Base-by-base conservation (phyloP, 1,140 invertebrate species). In the Caenorhabditis inopinata region DNA sequence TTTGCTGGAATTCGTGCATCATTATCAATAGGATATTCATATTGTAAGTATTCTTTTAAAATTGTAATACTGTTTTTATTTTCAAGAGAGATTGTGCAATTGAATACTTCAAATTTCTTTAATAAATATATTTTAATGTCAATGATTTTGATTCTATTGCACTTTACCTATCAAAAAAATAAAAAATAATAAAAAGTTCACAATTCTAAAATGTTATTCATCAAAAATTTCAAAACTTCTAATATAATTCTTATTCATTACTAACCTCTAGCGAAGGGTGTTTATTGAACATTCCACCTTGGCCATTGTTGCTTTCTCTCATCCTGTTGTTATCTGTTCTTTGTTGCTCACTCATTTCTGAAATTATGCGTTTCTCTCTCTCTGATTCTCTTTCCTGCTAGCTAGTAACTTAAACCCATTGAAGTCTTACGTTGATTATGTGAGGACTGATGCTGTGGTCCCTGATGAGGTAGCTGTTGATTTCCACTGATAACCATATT, bases 391-490 rank as follows among this genome's bases (percentile, higher is more conserved):
- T 2, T 58, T 32, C 23, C 27, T 53, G 2, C 51, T 35, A 35
- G 1, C 1, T 49, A 51, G 18, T 32, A n/a, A n/a, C n/a, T n/a
- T 62, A 12, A 45, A 45, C 49, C n/a, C 78, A 16, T 3, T 14
- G 11, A n/a, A 7, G 49, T 74, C 29, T 62, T 74, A 46, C 35
- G 53, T 45, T 78, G 46, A 68, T 76, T 48, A 29, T 49, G 74
- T 1, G 80, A 68, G 12, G 78, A 32, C 23, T 27, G 80, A 45
- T 81, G 47, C 18, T 49, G 74, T 53, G 42, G 51, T 73, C 78
- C 42, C 78, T 46, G 74, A n/a, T 68, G 58, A 38, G 35, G 29
- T 21, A 38, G n/a, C 21, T 42, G 58, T 68, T 68, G 58, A 68
- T 58, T 11, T 58, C 27, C 53, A 29, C 16, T 32, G 23, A 35